These are phyloP conservation scores for Isoperla grammatica DNA, from an alignment of 2,888 invertebrate genomes.

Conservation along the genomic window DNA sequence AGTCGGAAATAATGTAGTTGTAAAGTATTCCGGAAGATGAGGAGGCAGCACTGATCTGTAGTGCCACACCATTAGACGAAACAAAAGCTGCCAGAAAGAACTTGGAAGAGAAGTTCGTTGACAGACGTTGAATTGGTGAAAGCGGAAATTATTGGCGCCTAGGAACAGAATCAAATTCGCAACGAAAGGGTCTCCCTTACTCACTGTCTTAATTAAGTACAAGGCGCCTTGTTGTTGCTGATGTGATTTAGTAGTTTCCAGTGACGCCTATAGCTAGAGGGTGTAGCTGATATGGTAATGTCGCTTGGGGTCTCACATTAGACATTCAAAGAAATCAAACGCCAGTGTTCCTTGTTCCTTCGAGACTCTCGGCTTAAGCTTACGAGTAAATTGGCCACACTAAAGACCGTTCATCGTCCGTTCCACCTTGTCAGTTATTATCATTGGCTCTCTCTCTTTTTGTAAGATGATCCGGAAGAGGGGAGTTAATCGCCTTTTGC, in stretches of 20 bases:
- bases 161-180: constrained; percentile 8
- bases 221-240: neutral
- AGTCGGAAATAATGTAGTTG: neutral
- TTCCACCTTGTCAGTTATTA: too few species aligned
- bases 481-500: too few species aligned
- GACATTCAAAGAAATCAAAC: too few species aligned
- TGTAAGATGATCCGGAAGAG: too few species aligned
- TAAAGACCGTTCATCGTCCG: too few species aligned
- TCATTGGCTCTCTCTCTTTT: too few species aligned
- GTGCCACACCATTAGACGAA: constrained; percentile 13
- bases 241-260: neutral
- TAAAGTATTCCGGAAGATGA: neutral
- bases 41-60: constrained; percentile 5
- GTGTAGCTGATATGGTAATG: neutral
- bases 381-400: too few species aligned
- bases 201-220: neutral
- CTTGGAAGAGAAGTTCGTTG: neutral
- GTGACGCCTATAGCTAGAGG: neutral
- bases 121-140: constrained; percentile 3
- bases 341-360: too few species aligned
- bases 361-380: too few species aligned
- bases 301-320: neutral
- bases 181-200: neutral
- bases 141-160: neutral
- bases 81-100: constrained; percentile 16